Conservation (phyloP, 2,113 vertebrate genomes). For the Macroglossus sobrinus region DNA sequence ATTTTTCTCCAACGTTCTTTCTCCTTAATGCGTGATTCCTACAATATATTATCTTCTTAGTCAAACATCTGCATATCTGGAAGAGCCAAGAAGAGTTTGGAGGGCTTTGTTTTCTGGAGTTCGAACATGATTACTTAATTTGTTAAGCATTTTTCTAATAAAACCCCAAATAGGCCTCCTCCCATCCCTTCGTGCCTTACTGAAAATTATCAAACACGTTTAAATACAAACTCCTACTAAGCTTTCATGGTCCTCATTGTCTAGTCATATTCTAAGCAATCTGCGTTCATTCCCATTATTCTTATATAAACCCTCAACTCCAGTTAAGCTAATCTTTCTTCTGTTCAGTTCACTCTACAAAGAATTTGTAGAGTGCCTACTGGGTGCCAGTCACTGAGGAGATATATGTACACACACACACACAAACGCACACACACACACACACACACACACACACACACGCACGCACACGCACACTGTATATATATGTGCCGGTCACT, state of each 20-base stretch:
- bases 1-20: background rate
- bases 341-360: background rate
- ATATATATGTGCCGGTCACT: background rate
- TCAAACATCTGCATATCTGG: background rate
- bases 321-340: background rate
- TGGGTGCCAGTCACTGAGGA: background rate
- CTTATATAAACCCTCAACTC: background rate
- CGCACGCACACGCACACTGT: too few species aligned
- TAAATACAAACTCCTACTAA: background rate
- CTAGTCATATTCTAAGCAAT: background rate
- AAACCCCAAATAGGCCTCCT: background rate
- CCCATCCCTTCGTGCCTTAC: background rate
- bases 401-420: background rate
- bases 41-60: background rate
- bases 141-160: background rate
- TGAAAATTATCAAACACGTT: background rate
- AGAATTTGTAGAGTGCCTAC: background rate
- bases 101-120: background rate
- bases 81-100: constrained; percentile 8
- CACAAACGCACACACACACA: too few species aligned
- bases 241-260: background rate
- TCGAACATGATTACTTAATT: background rate
- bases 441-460: too few species aligned
- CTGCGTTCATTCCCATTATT: background rate
- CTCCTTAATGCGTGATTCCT: background rate